Evolutionary conservation across 2,113 vertebrate species (phyloP).

Genomic region (Girardinichthys multiradiatus): DNA sequence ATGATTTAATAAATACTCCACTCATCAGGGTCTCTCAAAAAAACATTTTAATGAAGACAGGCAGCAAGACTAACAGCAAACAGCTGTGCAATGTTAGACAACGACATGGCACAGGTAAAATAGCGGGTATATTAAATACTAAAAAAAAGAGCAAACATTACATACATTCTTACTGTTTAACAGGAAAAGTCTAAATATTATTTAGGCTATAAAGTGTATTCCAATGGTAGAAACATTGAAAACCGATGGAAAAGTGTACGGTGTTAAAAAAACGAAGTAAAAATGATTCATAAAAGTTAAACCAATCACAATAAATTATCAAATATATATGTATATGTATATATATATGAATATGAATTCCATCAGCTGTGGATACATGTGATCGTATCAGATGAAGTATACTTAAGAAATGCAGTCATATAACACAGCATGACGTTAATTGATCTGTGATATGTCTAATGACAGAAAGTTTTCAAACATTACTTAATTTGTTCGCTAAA

Average conservation of each 20-base stretch:
- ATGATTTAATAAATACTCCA: background rate
- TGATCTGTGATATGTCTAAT: constrained; percentile 14
- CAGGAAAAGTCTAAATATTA: background rate
- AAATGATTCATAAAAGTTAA: constrained; percentile 57
- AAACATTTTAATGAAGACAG: constrained; percentile 59
- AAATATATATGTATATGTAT: constrained; percentile 41
- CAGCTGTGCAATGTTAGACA: constrained; percentile 45
- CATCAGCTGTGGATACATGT: constrained; percentile 34
- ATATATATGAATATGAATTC: constrained; percentile 19
- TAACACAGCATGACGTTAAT: constrained; percentile 32
- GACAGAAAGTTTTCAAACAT: background rate
- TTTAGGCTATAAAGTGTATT: constrained; percentile 4
- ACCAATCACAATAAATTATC: constrained; percentile 76
- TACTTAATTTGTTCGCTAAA: background rate
- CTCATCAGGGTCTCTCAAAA: constrained; percentile 27
- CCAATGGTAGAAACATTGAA: constrained; percentile 21
- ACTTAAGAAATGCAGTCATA: constrained; percentile 27
- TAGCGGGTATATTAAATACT: background rate
- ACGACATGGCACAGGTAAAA: constrained; percentile 32
- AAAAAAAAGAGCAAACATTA: constrained; percentile 10
- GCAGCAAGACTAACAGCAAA: constrained; percentile 47
- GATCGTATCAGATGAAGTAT: constrained; percentile 29
- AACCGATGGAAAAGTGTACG: constrained; percentile 7
- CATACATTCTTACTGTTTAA: constrained; percentile 16
- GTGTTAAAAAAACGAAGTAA: constrained; percentile 34